Evolutionary conservation across 2,888 invertebrate genomes (phyloP), one percentile per base, ranked within the genome.

Genomic region (Bombylius major): DNA sequence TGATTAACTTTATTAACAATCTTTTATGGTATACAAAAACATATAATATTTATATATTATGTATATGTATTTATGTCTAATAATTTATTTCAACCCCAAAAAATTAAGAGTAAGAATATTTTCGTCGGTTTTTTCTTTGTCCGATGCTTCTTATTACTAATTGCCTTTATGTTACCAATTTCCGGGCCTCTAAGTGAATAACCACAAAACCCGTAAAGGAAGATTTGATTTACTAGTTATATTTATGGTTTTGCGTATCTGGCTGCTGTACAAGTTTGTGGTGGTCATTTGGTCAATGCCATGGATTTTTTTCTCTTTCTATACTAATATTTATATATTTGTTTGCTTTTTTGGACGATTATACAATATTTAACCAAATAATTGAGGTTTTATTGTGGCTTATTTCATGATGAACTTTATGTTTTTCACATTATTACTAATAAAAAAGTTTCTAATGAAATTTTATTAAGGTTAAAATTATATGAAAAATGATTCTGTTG

Each of bases 1-100:
- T 58, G 55, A 56, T 58, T 53, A 56, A 50, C 53, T 52, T 58
- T 54, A 58, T 55, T 58, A 56, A 56, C 56, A 58, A 58, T 58
- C 58, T 56, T 47, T 14, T 46, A 42, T 14, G 39, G 39, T 39
- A 23, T 23, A 23, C 23, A 23, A 23, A 23, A 2, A 23, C 23
- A 23, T 23, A 23, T 23, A 23, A 23, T 23, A 23, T 23, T 23
- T 23, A 23, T 23, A 23, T 23, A 3, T 23, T 23, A 23, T 23
- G 3, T 23, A 3, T 23, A 23, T 23, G 23, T 23, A 23, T 23
- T 23, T 3, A 23, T 23, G 23, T 23, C 23, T 23, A 23, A 23
- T 23, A 23, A 23, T 23, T 23, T 23, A 23, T 23, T 23, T 23
- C 23, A 23, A 23, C 23, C 23, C 23, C 23, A 23, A 23, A 23